A percentile compares a stretch with the other conserved stretches of the same genome.
Evolutionary conservation across 2,888 invertebrate species (phyloP).

Genomic region (Oasisia sp.): DNA sequence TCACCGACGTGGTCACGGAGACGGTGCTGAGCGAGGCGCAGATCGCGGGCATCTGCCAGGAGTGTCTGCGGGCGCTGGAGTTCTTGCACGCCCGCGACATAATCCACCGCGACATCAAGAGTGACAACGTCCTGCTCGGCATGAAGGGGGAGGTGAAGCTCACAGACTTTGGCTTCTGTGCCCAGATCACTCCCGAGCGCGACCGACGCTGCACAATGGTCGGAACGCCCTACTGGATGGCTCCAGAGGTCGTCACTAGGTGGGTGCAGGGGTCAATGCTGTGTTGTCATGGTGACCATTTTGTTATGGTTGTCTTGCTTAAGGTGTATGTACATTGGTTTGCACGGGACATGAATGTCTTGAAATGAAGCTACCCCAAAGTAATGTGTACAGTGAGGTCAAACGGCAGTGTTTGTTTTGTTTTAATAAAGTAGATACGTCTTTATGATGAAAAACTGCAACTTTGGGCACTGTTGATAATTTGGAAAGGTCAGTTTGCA

Average conservation of each 20-base stretch:
- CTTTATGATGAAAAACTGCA: no score
- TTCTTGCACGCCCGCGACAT: slow-evolving; percentile 87
- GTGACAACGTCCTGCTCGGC: slow-evolving; percentile 87
- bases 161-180: slow-evolving; percentile 96
- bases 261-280: slow-evolving; percentile 37
- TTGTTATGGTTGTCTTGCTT: neutral
- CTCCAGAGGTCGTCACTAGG: slow-evolving; percentile 66
- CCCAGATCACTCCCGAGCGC: slow-evolving; percentile 92
- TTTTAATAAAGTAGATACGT: no score
- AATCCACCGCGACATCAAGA: slow-evolving; percentile 78
- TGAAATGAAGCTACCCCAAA: no score
- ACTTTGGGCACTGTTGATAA: no score
- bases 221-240: slow-evolving; percentile 85
- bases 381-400: no score
- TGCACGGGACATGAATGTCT: no score
- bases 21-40: slow-evolving; percentile 96
- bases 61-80: slow-evolving; percentile 86
- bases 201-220: slow-evolving; percentile 91
- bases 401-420: no score
- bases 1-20: slow-evolving; percentile 97
- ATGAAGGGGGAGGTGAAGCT: slow-evolving; percentile 71
- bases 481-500: no score
- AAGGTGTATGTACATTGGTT: neutral
- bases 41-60: slow-evolving; percentile 92
- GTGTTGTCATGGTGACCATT: neutral